Evolutionary conservation across 64 coral and sea anemone species (phyloP).

Genomic region (Acropora tenuis): DNA sequence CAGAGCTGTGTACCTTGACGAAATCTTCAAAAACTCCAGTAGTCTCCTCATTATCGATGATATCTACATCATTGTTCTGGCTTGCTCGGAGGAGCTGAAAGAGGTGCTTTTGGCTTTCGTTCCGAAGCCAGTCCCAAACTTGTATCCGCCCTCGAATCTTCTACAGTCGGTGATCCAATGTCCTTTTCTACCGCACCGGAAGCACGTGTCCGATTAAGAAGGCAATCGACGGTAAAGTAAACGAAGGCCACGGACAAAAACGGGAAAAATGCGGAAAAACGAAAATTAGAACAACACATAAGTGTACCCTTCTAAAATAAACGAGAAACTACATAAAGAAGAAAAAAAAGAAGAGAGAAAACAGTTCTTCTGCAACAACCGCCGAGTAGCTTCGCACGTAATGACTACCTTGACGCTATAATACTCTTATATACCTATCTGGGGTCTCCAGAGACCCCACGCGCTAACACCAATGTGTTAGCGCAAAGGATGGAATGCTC

Average conservation of each 20-base stretch:
- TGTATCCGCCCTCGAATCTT: constrained; percentile 3
- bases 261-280: too few species aligned
- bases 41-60: neutral
- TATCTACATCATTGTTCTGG: neutral
- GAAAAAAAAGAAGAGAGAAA: neutral
- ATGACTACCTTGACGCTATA: constrained; percentile 6
- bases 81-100: neutral
- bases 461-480: neutral
- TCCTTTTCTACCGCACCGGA: constrained; percentile 58
- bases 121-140: neutral
- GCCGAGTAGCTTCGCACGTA: constrained; percentile 6
- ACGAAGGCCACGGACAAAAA: neutral
- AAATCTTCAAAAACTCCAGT: constrained; percentile 21
- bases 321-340: neutral
- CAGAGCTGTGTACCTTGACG: constrained; percentile 36
- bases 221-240: constrained; percentile 23
- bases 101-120: neutral
- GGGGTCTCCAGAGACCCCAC: neutral
- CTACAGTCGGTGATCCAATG: constrained; percentile 56
- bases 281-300: too few species aligned
- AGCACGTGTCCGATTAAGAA: constrained; percentile 37
- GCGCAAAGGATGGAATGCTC: neutral
- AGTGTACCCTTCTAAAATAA: neutral
- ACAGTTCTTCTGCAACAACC: neutral
- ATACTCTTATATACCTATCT: too few species aligned